phyloP scores from a whole-genome alignment of 2,888 invertebrate species.

The Aphrophora alni region DNA sequence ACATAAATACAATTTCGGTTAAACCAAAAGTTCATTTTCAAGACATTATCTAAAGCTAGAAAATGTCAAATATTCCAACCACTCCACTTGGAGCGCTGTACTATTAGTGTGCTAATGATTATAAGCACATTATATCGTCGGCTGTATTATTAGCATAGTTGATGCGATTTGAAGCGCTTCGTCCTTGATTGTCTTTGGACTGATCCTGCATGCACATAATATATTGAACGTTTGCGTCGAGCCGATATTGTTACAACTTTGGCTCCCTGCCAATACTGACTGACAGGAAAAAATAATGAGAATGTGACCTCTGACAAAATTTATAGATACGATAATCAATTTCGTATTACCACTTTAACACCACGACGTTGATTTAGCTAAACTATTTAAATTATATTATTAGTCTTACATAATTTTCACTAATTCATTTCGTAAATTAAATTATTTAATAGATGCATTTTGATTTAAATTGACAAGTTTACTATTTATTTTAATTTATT shows the following conservation, averaged over 20 bases:
- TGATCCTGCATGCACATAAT: background rate
- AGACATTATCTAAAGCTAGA: too few species aligned
- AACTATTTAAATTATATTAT: too few species aligned
- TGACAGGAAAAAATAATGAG: background rate
- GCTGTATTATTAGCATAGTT: background rate
- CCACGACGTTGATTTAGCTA: too few species aligned
- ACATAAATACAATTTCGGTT: too few species aligned
- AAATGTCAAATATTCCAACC: background rate
- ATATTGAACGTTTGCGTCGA: background rate
- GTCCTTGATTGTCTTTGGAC: background rate
- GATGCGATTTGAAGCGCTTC: background rate
- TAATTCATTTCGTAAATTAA: too few species aligned
- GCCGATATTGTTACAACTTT: conserved; percentile 2
- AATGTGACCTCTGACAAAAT: background rate
- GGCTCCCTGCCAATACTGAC: background rate
- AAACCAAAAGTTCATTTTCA: too few species aligned
- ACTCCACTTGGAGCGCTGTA: background rate
- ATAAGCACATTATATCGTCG: background rate
- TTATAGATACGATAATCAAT: too few species aligned
- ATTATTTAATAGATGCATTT: too few species aligned
- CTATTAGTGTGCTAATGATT: background rate
- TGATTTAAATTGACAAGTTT: too few species aligned
- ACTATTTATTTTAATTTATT: too few species aligned
- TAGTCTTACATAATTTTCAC: too few species aligned
- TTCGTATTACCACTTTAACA: too few species aligned